phyloP scores from a whole-genome alignment of 2,888 invertebrate genomes.

The Troilus luridus region DNA sequence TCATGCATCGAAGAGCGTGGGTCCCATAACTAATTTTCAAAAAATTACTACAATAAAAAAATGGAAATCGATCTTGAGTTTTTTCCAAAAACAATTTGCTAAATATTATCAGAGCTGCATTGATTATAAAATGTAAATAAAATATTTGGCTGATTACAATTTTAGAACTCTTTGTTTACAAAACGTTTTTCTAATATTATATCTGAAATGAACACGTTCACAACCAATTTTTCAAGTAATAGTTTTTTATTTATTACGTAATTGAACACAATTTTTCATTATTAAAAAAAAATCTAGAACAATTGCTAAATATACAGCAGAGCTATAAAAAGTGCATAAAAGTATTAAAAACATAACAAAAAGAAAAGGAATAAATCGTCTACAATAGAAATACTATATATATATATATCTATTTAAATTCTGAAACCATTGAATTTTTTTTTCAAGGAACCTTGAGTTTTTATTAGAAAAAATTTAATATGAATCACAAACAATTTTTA shows the following conservation, averaged over 20 bases:
- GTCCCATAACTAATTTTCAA: conserved; percentile 24
- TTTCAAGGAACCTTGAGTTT: neutral
- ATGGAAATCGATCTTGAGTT: neutral
- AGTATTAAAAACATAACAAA: neutral
- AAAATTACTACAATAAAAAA: conserved; percentile 42
- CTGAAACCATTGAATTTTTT: neutral
- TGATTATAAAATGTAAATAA: conserved; percentile 40
- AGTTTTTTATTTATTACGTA: neutral
- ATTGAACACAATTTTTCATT: conserved; percentile 15
- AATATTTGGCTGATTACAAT: conserved; percentile 10
- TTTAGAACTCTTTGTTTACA: neutral
- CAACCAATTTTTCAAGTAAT: conserved; percentile 44
- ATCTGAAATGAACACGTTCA: conserved; percentile 39
- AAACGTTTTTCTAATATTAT: conserved; percentile 16
- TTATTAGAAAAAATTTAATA: neutral
- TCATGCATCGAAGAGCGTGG: neutral
- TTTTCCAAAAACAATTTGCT: neutral
- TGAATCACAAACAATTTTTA: neutral
- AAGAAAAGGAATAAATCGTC: conserved; percentile 11
- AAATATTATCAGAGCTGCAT: neutral
- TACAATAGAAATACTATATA: neutral
- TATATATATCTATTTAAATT: neutral
- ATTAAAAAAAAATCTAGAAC: conserved; percentile 19
- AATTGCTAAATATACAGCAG: conserved; percentile 6
- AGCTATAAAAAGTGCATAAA: conserved; percentile 29